phyloP scores from a whole-genome alignment of 2,888 invertebrate species.

The Acronicta psi region DNA sequence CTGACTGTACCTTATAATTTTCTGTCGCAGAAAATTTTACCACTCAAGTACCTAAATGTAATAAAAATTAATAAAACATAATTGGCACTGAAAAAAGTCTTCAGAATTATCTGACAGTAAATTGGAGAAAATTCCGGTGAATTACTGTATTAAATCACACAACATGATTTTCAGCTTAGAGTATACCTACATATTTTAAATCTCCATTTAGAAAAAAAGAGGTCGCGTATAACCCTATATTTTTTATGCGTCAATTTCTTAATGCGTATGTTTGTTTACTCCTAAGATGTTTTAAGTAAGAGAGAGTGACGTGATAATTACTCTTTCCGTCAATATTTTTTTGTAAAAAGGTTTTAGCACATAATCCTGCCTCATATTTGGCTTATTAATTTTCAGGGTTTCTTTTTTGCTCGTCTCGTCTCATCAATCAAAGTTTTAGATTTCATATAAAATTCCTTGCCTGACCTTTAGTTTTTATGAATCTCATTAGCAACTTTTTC shows the following conservation, averaged over 20 bases:
- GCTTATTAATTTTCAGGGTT: constrained; percentile 1
- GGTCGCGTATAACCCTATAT: neutral
- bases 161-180: neutral
- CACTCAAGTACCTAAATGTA: too few relatives aligned
- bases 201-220: neutral
- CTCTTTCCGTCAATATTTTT: constrained; percentile 17
- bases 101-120: too few relatives aligned
- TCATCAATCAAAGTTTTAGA: constrained; percentile 1
- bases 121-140: constrained; percentile 1
- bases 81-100: neutral
- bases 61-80: too few relatives aligned
- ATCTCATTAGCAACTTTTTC: neutral
- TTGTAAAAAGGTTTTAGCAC: constrained; percentile 8
- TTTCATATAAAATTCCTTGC: neutral
- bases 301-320: constrained; percentile 11
- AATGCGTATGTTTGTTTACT: neutral
- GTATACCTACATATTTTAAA: neutral
- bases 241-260: constrained; percentile 1
- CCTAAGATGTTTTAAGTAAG: neutral
- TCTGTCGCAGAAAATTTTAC: too few relatives aligned
- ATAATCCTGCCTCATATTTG: constrained; percentile 1
- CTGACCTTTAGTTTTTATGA: neutral
- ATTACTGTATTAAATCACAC: neutral
- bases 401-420: neutral
- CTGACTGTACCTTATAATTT: too few relatives aligned